Evolutionary conservation across 2,113 vertebrate species (phyloP).

Genomic region (Lathamus discolor): DNA sequence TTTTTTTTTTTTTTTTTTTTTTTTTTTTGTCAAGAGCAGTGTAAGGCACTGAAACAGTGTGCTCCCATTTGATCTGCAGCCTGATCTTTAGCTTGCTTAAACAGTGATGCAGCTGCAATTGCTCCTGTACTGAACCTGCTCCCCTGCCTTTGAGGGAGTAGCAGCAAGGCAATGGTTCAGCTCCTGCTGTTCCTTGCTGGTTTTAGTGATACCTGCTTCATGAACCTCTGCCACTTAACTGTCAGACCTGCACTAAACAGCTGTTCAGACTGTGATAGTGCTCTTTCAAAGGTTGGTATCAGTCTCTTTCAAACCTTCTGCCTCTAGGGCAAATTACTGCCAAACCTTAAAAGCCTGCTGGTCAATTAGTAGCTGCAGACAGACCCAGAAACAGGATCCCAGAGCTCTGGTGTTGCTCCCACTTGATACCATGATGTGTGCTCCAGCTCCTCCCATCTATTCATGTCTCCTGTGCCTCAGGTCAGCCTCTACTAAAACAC

Average conservation of each 20-base stretch:
- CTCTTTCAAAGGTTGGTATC: background rate
- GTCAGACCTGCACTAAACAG: background rate
- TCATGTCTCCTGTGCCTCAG: background rate
- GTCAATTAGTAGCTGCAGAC: background rate
- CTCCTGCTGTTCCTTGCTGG: background rate
- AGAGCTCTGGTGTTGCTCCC: background rate
- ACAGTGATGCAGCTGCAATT: background rate
- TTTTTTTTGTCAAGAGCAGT: background rate
- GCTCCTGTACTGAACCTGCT: background rate
- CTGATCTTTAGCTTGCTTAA: background rate
- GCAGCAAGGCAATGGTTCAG: background rate
- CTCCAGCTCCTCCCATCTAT: background rate
- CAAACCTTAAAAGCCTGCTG: background rate
- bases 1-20: background rate
- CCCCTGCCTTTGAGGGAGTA: background rate
- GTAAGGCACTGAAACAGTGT: background rate
- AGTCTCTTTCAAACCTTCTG: background rate
- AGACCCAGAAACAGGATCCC: background rate
- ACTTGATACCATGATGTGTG: background rate
- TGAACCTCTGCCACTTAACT: background rate
- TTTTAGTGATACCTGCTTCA: background rate
- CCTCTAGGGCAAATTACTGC: background rate
- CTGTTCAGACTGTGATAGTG: background rate
- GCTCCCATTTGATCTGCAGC: background rate
- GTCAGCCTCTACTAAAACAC: background rate